Conservation (phyloP, 2,797 vertebrate genomes). For the Sciurus vulgaris region DNA sequence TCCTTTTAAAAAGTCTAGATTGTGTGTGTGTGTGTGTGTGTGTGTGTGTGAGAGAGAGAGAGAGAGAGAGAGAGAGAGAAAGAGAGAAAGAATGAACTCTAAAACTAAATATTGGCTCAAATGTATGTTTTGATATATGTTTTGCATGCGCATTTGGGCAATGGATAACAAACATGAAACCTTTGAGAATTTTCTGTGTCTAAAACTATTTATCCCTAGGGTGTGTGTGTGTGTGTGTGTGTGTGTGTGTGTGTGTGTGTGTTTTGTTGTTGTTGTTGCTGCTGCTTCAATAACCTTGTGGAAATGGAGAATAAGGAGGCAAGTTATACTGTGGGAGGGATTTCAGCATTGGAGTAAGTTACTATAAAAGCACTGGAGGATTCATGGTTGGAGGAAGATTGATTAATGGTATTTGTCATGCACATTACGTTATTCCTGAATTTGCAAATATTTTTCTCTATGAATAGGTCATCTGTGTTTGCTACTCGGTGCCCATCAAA, state of each 20-base stretch:
- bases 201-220: conserved; percentile 16
- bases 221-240: not conserved
- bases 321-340: not conserved
- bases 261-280: not conserved
- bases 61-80: too few relatives aligned
- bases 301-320: not conserved
- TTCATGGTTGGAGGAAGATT: not conserved
- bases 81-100: not conserved
- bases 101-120: conserved; percentile 23
- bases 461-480: conserved; percentile 9
- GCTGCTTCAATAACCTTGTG: not conserved
- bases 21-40: not conserved
- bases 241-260: not conserved
- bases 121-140: not conserved
- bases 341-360: not conserved
- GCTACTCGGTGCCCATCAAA: not conserved
- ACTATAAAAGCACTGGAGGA: not conserved
- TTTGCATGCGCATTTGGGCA: not conserved
- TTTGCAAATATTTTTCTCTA: conserved; percentile 44
- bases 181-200: not conserved
- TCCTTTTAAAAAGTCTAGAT: not conserved
- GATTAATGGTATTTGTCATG: not conserved
- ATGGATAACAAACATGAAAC: conserved; percentile 7
- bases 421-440: not conserved
- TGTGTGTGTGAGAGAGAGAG: not conserved